Conservation (phyloP, 2,888 invertebrate genomes). For the Drosophila lutescens region DNA sequence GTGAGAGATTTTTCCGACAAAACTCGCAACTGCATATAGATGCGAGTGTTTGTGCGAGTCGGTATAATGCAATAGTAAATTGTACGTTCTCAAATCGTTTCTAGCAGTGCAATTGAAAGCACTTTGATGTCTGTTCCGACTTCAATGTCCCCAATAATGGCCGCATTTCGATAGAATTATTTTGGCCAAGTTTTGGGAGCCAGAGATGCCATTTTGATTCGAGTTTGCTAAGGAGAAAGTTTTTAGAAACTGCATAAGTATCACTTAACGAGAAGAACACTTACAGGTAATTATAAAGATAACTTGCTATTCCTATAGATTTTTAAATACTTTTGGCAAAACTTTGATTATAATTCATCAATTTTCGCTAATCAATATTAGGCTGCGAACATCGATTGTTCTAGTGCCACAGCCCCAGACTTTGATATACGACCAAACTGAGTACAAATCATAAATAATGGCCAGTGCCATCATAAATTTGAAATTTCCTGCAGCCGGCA, state of each 20-base stretch:
- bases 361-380: slow-evolving; percentile 55
- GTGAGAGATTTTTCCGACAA: slow-evolving; percentile 75
- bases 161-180: slow-evolving; percentile 43
- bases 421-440: slow-evolving; percentile 83
- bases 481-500: slow-evolving; percentile 80
- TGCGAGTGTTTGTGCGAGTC: slow-evolving; percentile 30
- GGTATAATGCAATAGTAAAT: slow-evolving; percentile 74
- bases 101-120: slow-evolving; percentile 61
- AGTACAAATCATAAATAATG: slow-evolving; percentile 84
- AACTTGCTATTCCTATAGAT: too few species aligned
- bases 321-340: background rate
- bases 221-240: slow-evolving; percentile 3
- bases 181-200: slow-evolving; percentile 25
- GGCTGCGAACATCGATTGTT: slow-evolving; percentile 69
- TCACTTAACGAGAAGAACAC: background rate
- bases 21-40: slow-evolving; percentile 52
- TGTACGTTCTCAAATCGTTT: slow-evolving; percentile 59
- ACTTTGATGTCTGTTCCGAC: slow-evolving; percentile 70
- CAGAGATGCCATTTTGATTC: slow-evolving; percentile 23
- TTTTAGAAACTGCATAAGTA: background rate
- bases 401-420: slow-evolving; percentile 64
- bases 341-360: background rate
- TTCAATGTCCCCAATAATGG: slow-evolving; percentile 65
- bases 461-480: slow-evolving; percentile 84
- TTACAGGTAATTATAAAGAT: background rate